phyloP scores from a whole-genome alignment of 2,888 invertebrate species.

The Aleiodes leptofemur region DNA sequence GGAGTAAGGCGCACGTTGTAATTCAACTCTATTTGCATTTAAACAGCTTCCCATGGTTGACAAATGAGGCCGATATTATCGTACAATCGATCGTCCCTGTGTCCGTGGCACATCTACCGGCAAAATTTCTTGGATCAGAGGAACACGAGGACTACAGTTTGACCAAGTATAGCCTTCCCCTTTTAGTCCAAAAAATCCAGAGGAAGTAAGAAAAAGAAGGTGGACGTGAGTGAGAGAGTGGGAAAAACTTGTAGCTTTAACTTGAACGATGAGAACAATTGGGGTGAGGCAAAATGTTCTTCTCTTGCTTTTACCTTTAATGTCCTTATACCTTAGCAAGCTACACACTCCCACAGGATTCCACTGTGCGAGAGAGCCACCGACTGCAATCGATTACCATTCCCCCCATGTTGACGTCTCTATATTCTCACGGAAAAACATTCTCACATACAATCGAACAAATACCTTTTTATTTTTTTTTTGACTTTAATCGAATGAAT shows the following conservation, averaged over 20 bases:
- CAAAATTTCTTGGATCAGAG: slow-evolving; percentile 28
- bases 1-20: slow-evolving; percentile 11
- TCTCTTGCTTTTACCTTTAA: slow-evolving; percentile 24
- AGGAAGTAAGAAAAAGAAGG: slow-evolving; percentile 3
- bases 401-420: slow-evolving; percentile 54
- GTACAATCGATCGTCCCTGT: slow-evolving; percentile 67
- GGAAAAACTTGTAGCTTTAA: slow-evolving; percentile 33
- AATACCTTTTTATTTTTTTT: slow-evolving; percentile 14
- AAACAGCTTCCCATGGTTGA: slow-evolving; percentile 66
- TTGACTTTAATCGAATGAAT: neutral
- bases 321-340: slow-evolving; percentile 23
- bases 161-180: neutral
- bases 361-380: slow-evolving; percentile 37
- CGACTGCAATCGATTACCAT: slow-evolving; percentile 54
- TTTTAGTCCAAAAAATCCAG: neutral
- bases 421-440: slow-evolving; percentile 54
- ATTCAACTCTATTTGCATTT: slow-evolving; percentile 66
- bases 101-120: slow-evolving; percentile 16
- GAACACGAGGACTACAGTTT: neutral
- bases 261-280: slow-evolving; percentile 30
- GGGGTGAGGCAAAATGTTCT: slow-evolving; percentile 24
- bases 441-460: slow-evolving; percentile 46
- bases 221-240: slow-evolving; percentile 14
- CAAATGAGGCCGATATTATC: slow-evolving; percentile 72
- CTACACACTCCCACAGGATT: slow-evolving; percentile 50